These are phyloP conservation scores for Australoheros facetus DNA, from an alignment of 2,797 vertebrate genomes.

Conservation along the genomic window DNA sequence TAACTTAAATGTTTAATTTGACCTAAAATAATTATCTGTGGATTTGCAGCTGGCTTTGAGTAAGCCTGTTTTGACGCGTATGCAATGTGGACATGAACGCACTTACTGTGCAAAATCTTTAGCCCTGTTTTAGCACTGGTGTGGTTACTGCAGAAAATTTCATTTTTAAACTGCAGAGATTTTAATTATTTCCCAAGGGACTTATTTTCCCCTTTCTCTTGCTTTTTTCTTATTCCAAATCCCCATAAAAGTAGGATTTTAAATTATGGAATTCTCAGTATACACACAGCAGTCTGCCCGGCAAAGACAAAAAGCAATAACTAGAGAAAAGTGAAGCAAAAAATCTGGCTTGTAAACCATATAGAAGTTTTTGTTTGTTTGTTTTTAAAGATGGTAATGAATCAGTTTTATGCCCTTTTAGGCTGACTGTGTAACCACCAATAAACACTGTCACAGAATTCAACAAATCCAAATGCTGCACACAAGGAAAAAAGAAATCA, in stretches of 20 bases:
- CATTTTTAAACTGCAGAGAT: constrained; percentile 2
- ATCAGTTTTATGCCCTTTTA: not conserved
- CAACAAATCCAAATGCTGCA: not conserved
- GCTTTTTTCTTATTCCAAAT: not conserved
- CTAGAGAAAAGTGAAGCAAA: not conserved
- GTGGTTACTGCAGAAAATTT: not conserved
- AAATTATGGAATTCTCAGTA: not conserved
- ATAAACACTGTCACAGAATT: no score
- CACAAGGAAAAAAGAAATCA: not conserved
- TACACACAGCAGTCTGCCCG: not conserved
- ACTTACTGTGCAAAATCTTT: not conserved
- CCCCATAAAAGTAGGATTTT: not conserved
- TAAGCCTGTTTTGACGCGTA: constrained; percentile 3
- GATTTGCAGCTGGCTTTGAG: constrained; percentile 6
- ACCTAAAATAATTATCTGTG: constrained; percentile 7
- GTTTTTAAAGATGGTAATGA: not conserved
- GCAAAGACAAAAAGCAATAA: not conserved
- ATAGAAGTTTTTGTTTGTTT: no score
- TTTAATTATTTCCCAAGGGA: not conserved
- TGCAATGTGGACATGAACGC: not conserved
- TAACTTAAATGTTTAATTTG: constrained; percentile 21
- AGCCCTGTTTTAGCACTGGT: not conserved
- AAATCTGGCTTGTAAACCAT: not conserved
- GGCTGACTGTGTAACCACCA: not conserved
- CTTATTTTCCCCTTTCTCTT: accelerated